Evolutionary conservation across 2,113 vertebrate genomes (phyloP).

Genomic region (Oreochromis aureus): DNA sequence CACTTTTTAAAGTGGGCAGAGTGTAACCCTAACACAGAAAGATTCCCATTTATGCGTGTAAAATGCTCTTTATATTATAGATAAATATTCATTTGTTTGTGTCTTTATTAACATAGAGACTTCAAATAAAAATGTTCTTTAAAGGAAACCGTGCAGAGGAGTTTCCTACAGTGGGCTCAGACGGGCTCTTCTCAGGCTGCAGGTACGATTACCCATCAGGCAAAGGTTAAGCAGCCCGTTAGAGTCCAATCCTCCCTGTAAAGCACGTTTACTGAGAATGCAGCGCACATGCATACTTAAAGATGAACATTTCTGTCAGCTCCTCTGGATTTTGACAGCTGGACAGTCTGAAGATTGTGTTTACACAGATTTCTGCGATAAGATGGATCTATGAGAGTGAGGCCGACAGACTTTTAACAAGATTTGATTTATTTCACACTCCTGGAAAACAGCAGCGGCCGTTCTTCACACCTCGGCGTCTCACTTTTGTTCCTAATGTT

Average conservation of each 20-base stretch:
- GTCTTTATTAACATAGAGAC: not conserved
- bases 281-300: not conserved
- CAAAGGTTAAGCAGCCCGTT: not conserved
- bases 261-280: not conserved
- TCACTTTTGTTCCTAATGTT: not conserved
- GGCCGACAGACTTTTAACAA: not conserved
- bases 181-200: not conserved
- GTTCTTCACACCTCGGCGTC: not conserved
- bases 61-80: not conserved
- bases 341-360: not conserved
- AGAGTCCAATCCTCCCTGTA: not conserved
- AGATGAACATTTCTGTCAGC: not conserved
- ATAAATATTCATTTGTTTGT: not conserved
- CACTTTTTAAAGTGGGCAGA: not conserved
- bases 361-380: not conserved
- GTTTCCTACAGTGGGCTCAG: not conserved
- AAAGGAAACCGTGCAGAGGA: not conserved
- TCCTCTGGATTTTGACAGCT: not conserved
- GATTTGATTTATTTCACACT: not conserved
- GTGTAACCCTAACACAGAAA: not conserved
- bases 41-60: not conserved
- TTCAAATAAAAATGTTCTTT: rapidly evolving
- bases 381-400: not conserved
- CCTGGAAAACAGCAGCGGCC: not conserved
- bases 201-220: not conserved